These are phyloP conservation scores for Yoshiicerus persimilis DNA, from an alignment of 1,140 invertebrate species.

Conservation along the genomic window DNA sequence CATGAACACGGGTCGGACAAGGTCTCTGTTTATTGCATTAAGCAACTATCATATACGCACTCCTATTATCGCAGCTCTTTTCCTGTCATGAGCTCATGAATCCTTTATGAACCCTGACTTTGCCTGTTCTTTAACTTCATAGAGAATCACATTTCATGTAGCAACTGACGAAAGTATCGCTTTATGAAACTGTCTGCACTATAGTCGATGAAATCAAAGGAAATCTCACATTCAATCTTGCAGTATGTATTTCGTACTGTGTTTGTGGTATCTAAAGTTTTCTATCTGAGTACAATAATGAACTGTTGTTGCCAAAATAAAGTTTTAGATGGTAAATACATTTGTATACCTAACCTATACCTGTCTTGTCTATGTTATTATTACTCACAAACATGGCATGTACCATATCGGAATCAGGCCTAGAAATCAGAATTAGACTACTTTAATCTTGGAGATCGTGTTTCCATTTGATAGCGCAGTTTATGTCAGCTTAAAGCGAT, in stretches of 20 bases:
- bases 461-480: neutral
- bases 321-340: neutral
- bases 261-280: neutral
- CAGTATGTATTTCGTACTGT: neutral
- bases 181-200: neutral
- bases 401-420: neutral
- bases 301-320: neutral
- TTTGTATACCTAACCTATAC: neutral
- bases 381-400: neutral
- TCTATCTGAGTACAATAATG: neutral
- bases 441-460: neutral
- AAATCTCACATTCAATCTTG: neutral
- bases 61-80: neutral
- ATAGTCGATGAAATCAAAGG: neutral
- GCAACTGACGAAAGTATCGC: neutral
- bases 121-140: neutral
- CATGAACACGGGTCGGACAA: too few relatives aligned
- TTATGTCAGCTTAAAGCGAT: neutral
- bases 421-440: neutral
- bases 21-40: neutral
- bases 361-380: neutral
- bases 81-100: neutral
- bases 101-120: neutral
- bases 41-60: neutral
- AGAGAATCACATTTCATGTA: neutral